Evolutionary conservation across 2,888 invertebrate species (phyloP).

Genomic region (Cynaeus angustus): DNA sequence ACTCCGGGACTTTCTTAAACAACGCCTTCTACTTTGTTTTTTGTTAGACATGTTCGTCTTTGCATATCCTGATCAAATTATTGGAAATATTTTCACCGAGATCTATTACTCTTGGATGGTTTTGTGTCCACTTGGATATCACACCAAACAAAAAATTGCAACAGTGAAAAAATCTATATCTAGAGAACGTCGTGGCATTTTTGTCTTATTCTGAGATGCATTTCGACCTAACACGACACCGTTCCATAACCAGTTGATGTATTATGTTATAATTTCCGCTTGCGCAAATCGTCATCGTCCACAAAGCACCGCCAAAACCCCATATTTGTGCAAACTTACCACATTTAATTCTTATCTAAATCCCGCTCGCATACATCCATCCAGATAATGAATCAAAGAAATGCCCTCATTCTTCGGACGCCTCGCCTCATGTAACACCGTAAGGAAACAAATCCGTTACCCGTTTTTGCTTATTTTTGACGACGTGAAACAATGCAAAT

Average conservation of each 20-base stretch:
- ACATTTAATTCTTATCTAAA: constrained; percentile 23
- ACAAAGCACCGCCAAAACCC: constrained; percentile 13
- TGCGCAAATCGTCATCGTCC: constrained; percentile 22
- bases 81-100: too few species aligned
- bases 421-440: constrained; percentile 27
- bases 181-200: too few species aligned
- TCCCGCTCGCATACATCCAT: not conserved
- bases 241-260: constrained; percentile 18
- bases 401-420: constrained; percentile 35
- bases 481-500: constrained; percentile 46
- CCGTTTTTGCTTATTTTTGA: constrained; percentile 43
- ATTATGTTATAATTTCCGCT: constrained; percentile 9
- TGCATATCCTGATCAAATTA: too few species aligned
- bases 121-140: too few species aligned
- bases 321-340: constrained; percentile 27
- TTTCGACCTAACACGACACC: constrained; percentile 9
- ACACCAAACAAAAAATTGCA: too few species aligned
- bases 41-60: too few species aligned
- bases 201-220: not conserved
- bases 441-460: constrained; percentile 45
- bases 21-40: too few species aligned
- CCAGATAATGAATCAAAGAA: constrained; percentile 31
- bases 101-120: too few species aligned
- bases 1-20: too few species aligned
- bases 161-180: too few species aligned